Percentiles rank a stretch among this genome's conserved stretches.
Evolutionary conservation across 2,113 vertebrate species (phyloP).

Genomic region (Leptobrachium ailaonicum): DNA sequence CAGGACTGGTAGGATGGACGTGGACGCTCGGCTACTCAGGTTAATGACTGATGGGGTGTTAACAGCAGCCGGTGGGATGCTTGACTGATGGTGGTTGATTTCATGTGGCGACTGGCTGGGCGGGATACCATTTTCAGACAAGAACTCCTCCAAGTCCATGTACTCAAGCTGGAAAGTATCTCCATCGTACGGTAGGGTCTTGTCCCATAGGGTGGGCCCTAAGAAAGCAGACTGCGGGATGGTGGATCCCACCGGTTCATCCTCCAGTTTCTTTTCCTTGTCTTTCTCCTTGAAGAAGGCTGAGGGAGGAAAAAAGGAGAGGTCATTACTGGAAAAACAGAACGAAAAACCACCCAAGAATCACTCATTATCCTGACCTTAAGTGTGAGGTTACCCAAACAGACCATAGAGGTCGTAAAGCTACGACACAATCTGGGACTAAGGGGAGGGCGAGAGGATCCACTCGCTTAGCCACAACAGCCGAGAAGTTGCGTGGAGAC

Average conservation of each 20-base stretch:
- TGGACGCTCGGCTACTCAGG: conserved; percentile 86
- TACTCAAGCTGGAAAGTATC: conserved; percentile 98
- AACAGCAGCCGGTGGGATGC: conserved; percentile 70
- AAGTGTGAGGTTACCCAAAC: no score
- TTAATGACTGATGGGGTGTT: conserved; percentile 82
- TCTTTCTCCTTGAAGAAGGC: conserved; percentile 91
- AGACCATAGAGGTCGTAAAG: no score
- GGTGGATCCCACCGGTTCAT: conserved; percentile 75
- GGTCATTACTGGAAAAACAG: no score
- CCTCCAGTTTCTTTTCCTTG: conserved; percentile 92
- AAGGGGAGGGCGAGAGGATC: no score
- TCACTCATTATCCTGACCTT: no score
- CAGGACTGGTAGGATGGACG: conserved; percentile 78
- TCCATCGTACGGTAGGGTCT: conserved; percentile 93
- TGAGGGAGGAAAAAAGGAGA: conserved; percentile 56
- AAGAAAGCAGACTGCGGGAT: conserved; percentile 94
- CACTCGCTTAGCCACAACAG: no score
- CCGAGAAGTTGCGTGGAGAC: no score
- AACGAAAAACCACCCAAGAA: no score
- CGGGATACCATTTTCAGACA: conserved; percentile 96
- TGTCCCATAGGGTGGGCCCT: conserved; percentile 97
- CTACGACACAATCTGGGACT: no score
- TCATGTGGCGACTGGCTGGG: conserved; percentile 82
- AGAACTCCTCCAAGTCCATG: conserved; percentile 99
- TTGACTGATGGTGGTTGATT: conserved; percentile 73